Evolutionary conservation across 2,797 vertebrate genomes (phyloP).

Genomic region (Enoplosus armatus): DNA sequence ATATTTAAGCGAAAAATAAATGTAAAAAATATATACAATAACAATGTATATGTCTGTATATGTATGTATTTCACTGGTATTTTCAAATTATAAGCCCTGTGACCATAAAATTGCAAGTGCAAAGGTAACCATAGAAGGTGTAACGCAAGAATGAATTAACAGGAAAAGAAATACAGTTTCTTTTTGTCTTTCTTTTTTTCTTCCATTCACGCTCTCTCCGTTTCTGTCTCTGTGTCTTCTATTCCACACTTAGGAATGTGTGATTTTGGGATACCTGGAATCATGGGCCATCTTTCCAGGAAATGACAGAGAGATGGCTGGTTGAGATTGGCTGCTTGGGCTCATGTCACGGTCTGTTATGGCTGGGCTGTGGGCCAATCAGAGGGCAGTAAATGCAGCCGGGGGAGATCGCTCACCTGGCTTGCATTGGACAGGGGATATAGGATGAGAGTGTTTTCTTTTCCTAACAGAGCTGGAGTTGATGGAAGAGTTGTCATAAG

Average conservation of each 20-base stretch:
- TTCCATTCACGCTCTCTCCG: constrained; percentile 23
- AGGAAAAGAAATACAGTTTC: background rate
- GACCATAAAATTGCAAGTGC: background rate
- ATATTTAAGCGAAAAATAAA: too few species aligned
- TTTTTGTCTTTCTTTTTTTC: constrained; percentile 7
- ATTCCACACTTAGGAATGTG: constrained; percentile 68
- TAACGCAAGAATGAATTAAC: background rate
- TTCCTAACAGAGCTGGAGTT: background rate
- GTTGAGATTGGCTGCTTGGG: constrained; percentile 75
- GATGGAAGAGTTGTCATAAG: background rate
- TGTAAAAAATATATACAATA: too few species aligned
- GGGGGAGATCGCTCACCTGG: constrained; percentile 62
- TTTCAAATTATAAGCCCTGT: too few species aligned
- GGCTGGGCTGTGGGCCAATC: constrained; percentile 74
- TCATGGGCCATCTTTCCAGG: constrained; percentile 81
- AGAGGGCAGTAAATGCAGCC: constrained; percentile 48
- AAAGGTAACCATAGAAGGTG: background rate
- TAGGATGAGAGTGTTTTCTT: constrained; percentile 11
- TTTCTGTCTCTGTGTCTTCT: constrained; percentile 26
- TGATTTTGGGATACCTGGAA: constrained; percentile 79
- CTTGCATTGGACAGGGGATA: constrained; percentile 52
- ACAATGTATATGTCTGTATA: too few species aligned
- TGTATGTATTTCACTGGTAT: too few species aligned
- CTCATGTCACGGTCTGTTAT: constrained; percentile 80
- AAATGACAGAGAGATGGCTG: constrained; percentile 83